Evolutionary conservation across 2,888 invertebrate species (phyloP).

Genomic region (Xestia sexstrigata): DNA sequence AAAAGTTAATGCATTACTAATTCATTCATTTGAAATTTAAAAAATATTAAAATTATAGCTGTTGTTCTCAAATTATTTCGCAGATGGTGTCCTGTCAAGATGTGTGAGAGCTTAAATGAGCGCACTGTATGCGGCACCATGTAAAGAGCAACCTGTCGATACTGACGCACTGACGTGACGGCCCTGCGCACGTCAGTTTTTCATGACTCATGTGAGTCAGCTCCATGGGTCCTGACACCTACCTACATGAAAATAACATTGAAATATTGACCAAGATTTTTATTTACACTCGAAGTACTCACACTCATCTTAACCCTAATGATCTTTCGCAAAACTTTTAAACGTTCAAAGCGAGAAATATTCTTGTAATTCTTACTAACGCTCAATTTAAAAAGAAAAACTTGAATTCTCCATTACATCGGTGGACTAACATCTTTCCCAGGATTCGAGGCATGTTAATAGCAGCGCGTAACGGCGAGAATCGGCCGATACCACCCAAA

Average conservation of each 20-base stretch:
- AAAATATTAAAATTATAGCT: neutral
- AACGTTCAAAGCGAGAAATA: constrained; percentile 40
- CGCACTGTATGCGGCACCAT: constrained; percentile 44
- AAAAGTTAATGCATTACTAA: neutral
- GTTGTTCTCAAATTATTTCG: constrained; percentile 31
- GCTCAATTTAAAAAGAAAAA: constrained; percentile 58
- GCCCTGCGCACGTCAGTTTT: constrained; percentile 57
- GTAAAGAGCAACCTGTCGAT: constrained; percentile 68
- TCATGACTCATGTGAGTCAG: constrained; percentile 65
- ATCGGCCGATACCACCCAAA: constrained; percentile 69
- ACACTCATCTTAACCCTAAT: constrained; percentile 43
- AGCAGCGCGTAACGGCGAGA: constrained; percentile 59
- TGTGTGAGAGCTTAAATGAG: constrained; percentile 52
- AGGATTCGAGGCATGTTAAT: constrained; percentile 69
- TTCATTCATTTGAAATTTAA: neutral
- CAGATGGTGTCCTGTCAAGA: constrained; percentile 56
- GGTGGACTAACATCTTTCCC: constrained; percentile 69
- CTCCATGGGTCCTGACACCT: constrained; percentile 57
- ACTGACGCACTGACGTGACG: constrained; percentile 66
- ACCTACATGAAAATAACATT: constrained; percentile 34
- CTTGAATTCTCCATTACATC: constrained; percentile 59
- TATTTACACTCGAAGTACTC: constrained; percentile 33
- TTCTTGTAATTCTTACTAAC: constrained; percentile 61
- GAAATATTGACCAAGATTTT: constrained; percentile 37
- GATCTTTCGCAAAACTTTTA: constrained; percentile 49